Evolutionary conservation across 1,140 invertebrate genomes (phyloP).

Genomic region (Choristoneura fumiferana): DNA sequence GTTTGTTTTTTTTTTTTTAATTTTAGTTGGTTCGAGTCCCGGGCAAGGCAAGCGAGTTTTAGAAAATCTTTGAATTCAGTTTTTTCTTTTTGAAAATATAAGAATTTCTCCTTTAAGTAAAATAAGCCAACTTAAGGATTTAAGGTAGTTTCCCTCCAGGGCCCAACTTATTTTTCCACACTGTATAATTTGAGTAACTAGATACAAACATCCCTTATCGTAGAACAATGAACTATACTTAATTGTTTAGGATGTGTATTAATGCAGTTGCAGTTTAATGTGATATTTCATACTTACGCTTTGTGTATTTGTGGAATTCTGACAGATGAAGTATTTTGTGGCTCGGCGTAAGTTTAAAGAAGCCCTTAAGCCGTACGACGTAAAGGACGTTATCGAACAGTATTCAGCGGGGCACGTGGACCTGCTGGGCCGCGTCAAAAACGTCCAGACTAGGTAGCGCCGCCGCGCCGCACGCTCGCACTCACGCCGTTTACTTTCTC

Average conservation of each 20-base stretch:
- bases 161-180: too few relatives aligned
- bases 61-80: too few relatives aligned
- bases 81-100: too few relatives aligned
- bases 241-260: constrained; percentile 20
- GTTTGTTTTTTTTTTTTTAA: too few relatives aligned
- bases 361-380: constrained; percentile 97
- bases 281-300: constrained; percentile 31
- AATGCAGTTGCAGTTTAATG: constrained; percentile 2
- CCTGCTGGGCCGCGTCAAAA: constrained; percentile 92
- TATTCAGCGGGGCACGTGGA: constrained; percentile 96
- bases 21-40: too few relatives aligned
- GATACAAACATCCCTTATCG: too few relatives aligned
- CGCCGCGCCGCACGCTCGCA: constrained; percentile 44
- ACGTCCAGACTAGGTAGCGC: constrained; percentile 90
- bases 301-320: constrained; percentile 58
- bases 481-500: constrained; percentile 44
- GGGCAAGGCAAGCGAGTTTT: too few relatives aligned
- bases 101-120: too few relatives aligned
- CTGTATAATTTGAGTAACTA: too few relatives aligned
- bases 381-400: constrained; percentile 98
- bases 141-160: too few relatives aligned
- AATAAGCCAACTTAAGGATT: too few relatives aligned
- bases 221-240: too few relatives aligned
- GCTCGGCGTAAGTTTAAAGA: constrained; percentile 96
- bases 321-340: constrained; percentile 95